Conservation (phyloP, 1,140 invertebrate species). For the Pseudomyrmex sp. region DNA sequence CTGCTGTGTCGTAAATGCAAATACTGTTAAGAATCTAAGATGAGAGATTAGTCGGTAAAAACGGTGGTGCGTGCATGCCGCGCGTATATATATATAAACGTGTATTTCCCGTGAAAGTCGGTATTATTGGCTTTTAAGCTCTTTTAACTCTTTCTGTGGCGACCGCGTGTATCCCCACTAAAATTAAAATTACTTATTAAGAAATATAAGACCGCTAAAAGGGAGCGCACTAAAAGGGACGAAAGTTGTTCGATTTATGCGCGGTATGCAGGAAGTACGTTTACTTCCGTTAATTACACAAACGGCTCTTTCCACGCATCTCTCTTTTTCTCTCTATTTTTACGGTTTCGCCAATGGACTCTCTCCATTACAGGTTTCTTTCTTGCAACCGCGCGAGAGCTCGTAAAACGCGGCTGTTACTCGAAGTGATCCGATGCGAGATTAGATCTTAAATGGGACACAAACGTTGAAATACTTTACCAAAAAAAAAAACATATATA, state of each 20-base stretch:
- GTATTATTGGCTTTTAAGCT: slow-evolving; percentile 46
- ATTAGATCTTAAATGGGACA: slow-evolving; percentile 6
- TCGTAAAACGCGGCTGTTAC: slow-evolving; percentile 48
- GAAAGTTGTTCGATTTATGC: slow-evolving; percentile 28
- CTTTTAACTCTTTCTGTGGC: neutral
- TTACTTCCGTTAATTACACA: slow-evolving; percentile 50
- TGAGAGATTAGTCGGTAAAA: slow-evolving; percentile 67
- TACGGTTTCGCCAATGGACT: slow-evolving; percentile 25
- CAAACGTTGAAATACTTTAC: slow-evolving; percentile 1
- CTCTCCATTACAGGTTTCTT: slow-evolving; percentile 10
- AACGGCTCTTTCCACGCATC: slow-evolving; percentile 13
- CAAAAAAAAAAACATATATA: neutral
- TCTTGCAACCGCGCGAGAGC: slow-evolving; percentile 22
- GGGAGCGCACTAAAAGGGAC: neutral
- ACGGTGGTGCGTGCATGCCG: neutral
- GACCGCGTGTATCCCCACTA: no score
- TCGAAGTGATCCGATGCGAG: slow-evolving; percentile 20
- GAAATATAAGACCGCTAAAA: neutral
- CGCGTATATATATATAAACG: neutral
- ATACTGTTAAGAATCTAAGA: slow-evolving; percentile 74
- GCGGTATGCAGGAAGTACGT: slow-evolving; percentile 8
- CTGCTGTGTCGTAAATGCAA: slow-evolving; percentile 71
- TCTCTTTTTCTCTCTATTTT: slow-evolving; percentile 37
- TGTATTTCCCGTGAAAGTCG: slow-evolving; percentile 29
- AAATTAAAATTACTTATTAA: no score